Base-by-base conservation (phyloP, 1,140 invertebrate species). In the Fopius arisanus region DNA sequence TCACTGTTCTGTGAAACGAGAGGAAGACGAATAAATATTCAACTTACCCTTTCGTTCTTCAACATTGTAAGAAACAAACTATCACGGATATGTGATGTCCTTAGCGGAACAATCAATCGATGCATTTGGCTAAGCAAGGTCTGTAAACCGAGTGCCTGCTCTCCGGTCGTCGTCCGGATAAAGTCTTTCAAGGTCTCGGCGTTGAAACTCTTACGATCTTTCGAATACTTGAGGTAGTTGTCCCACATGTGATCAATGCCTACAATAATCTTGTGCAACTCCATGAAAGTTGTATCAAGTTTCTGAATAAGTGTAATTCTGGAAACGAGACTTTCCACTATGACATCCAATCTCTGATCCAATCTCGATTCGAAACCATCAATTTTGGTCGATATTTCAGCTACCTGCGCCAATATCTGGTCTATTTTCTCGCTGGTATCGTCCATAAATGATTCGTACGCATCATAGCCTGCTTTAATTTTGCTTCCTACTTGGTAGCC, bases 261-360 rank as follows among this genome's bases (percentile, higher is more conserved):
- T 4, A 67, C 65, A n/a, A 67, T 33, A 6, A 37, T 16, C 10
- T 67, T 67, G n/a, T 67, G 65, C 19, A 67, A 19, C 28, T 67
- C 65, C 7, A 21, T 28, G 29, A 67, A 37, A 2, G 65, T 7
- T 1, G 14, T 40, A 16, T 67, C 65, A 16, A 67, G 14, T 4
- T 67, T 67, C 6, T 16, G 12, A 40, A 67, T 67, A 19, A 67
- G 28, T 16, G 65, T 31, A 12, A 67, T 23, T 37, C 33, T 12
- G 6, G 29, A 37, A n/a, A 67, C 29, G 10, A 67, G 5, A 14
- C 29, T 37, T 67, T 67, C 23, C 10, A 67, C 28, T 40, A 67
- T 67, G 10, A 40, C 29, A 31, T 67, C 65, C 65, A 67, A 21
- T 33, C 37, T 31, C 19, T 67, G 65, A 31, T 31, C 19, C 37